Percentiles rank a stretch among this genome's conserved stretches.
These are phyloP conservation scores for Odobenus rosmarus DNA, from an alignment of 2,113 vertebrate species.

Conservation along the genomic window DNA sequence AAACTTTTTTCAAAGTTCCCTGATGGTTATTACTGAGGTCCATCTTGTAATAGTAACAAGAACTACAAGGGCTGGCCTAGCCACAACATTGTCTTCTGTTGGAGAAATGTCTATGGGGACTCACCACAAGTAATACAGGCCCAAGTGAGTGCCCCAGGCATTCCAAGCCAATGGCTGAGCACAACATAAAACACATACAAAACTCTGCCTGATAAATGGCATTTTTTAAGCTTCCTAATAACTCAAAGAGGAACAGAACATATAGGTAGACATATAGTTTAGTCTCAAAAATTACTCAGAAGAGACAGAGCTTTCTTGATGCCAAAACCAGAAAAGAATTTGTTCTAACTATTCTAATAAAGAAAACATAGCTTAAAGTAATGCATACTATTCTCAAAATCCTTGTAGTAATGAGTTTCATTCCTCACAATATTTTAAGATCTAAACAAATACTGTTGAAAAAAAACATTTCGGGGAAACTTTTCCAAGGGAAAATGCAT, in stretches of 20 bases:
- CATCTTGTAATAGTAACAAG: neutral
- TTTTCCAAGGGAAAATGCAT: neutral
- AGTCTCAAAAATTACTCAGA: neutral
- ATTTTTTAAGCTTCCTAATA: neutral
- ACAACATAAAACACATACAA: neutral
- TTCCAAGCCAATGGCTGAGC: neutral
- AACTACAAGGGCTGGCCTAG: neutral
- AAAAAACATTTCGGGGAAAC: neutral
- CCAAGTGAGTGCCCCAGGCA: neutral
- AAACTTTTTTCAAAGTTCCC: neutral
- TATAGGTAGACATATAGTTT: neutral
- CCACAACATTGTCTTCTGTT: neutral
- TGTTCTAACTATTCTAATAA: neutral
- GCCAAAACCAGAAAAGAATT: neutral
- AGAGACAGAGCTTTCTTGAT: neutral
- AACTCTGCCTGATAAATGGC: neutral
- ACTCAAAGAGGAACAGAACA: neutral
- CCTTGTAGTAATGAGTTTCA: neutral
- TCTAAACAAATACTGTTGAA: neutral
- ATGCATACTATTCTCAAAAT: neutral
- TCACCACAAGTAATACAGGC: neutral
- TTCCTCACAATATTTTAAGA: neutral
- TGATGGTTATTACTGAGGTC: neutral
- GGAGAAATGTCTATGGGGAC: neutral
- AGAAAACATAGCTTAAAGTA: neutral